phyloP scores from a whole-genome alignment of 2,113 vertebrate genomes.

The Tapirus terrestris region DNA sequence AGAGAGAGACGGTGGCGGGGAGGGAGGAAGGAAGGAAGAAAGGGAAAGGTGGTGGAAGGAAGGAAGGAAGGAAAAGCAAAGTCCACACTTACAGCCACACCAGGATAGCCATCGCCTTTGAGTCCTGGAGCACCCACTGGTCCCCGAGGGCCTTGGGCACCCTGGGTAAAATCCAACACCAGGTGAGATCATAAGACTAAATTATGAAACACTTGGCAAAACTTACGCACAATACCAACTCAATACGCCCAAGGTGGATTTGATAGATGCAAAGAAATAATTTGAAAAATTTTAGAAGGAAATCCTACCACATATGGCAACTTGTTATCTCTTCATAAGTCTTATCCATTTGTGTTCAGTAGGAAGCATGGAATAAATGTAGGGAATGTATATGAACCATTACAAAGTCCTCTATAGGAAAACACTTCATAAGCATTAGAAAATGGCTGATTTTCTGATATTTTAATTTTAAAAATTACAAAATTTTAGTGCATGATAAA shows the following conservation, averaged over 20 bases:
- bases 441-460: neutral
- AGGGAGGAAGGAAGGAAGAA: neutral
- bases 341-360: neutral
- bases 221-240: neutral
- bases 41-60: neutral
- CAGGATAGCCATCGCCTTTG: slow-evolving; percentile 89
- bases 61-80: neutral
- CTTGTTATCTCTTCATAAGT: neutral
- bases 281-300: neutral
- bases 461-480: neutral
- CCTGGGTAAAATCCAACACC: slow-evolving; percentile 73
- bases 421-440: neutral
- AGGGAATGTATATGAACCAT: neutral
- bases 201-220: neutral
- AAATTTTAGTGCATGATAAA: neutral
- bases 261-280: neutral
- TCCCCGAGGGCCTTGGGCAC: slow-evolving; percentile 81
- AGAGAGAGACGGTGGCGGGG: neutral
- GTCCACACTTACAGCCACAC: slow-evolving; percentile 86
- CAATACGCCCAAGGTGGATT: neutral
- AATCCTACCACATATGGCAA: neutral
- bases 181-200: neutral
- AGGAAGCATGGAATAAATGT: neutral
- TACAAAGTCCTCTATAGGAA: neutral
- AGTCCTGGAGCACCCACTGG: slow-evolving; percentile 85